Base-by-base conservation (phyloP, 35 echinoderm and acorn worm species). In the Stichopus chloronotus region DNA sequence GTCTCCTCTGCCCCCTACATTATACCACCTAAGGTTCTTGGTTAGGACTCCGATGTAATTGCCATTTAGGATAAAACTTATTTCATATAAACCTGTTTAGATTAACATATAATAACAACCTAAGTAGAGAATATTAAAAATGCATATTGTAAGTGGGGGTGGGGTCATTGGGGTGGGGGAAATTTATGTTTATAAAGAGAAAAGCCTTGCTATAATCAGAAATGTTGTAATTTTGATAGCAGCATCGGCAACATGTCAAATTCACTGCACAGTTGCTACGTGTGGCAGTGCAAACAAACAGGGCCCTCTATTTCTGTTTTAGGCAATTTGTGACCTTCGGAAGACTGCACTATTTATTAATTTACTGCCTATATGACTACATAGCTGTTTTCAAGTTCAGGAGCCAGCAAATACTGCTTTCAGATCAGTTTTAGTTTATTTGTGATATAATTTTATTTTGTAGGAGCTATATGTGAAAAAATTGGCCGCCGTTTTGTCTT, bases 361-460 rank as follows among this genome's bases (percentile, higher is more conserved):
- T 63, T 63, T 12, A 63, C 17, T 63, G 60, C 17, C 9, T 16
- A 63, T 63, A 63, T 63, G 60, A 12, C 17, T 63, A 9, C 9
- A 63, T 12, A 3, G 17, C 9, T 16, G 9, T 63, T 9, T 16
- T 8, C 9, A 63, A 63, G 9, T 16, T 63, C 60, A 63, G 17
- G 9, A 63, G 5, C 13, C 5, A 1, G n/a, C 6, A 21, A 30
- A 52, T 7, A 5, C 7, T 25, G 12, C 24, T 52, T 53, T 43
- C 2, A 13, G 78, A 80, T 80, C 78, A 80, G 43, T n/a, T 80
- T 23, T 53, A 23, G 19, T 19, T 19, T 25, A 80, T 80, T 80
- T 81, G 24, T 81, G 78, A 81, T 81, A 25, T 4, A 81, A n/a
- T 81, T 81, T 12, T 53, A 81, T 23, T 81, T 81, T 81, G 78